These are phyloP conservation scores for Camponotus fellah DNA, from an alignment of 2,888 invertebrate species.

Conservation along the genomic window DNA sequence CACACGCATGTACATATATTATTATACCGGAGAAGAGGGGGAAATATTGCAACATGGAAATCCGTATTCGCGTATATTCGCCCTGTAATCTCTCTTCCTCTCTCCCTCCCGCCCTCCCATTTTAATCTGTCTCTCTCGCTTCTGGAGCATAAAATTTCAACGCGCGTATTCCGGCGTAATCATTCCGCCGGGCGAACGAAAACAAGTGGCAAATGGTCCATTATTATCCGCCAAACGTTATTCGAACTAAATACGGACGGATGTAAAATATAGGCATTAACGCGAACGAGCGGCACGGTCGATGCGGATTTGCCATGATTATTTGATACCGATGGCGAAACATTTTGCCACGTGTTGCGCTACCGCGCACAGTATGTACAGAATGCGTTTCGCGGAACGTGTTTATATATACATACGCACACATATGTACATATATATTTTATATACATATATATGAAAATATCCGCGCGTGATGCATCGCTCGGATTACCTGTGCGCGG, in stretches of 20 bases:
- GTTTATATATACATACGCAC: not conserved
- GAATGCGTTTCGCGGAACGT: conserved; percentile 65
- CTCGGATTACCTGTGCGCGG: conserved; percentile 59
- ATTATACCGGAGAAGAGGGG: conserved; percentile 27
- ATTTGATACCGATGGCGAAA: conserved; percentile 75
- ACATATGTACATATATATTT: not conserved
- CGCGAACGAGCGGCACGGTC: conserved; percentile 65
- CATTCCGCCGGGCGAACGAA: conserved; percentile 60
- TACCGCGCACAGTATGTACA: conserved; percentile 55
- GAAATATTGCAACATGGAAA: conserved; percentile 61
- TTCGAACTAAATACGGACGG: conserved; percentile 67
- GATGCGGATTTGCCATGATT: conserved; percentile 78
- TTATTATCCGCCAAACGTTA: conserved; percentile 72
- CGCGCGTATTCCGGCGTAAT: conserved; percentile 54
- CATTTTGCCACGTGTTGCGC: conserved; percentile 76
- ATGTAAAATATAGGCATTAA: conserved; percentile 74
- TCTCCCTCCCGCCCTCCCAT: not conserved
- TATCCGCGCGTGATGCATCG: conserved; percentile 59
- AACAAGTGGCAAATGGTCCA: conserved; percentile 70
- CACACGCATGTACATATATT: conserved; percentile 2
- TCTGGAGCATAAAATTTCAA: conserved; percentile 51
- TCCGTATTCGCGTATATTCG: conserved; percentile 55
- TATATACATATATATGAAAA: conserved; percentile 57
- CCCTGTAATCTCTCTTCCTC: conserved; percentile 32
- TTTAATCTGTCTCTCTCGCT: not conserved